A percentile compares a stretch with the other conserved stretches of the same genome.
phyloP scores from a whole-genome alignment of 2,797 vertebrate genomes.

The Florisuga fusca region DNA sequence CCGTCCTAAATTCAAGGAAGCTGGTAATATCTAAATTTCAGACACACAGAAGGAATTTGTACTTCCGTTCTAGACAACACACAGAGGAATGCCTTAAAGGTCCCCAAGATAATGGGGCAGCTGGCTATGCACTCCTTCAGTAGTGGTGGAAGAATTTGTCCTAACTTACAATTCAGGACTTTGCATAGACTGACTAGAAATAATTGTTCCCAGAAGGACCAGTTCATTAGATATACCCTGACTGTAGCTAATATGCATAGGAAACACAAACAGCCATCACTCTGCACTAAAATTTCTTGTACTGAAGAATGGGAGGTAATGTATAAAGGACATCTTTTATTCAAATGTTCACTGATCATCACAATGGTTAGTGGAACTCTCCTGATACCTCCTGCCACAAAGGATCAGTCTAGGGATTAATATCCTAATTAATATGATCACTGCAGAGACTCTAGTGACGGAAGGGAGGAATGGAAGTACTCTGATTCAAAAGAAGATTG shows the following conservation, averaged over 20 bases:
- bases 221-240: not conserved
- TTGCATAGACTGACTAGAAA: not conserved
- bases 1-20: not conserved
- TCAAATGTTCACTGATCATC: not conserved
- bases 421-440: not conserved
- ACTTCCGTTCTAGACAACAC: not conserved
- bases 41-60: not conserved
- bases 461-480: not conserved
- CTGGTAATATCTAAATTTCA: not conserved
- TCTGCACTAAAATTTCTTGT: not conserved
- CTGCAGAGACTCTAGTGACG: not conserved
- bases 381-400: not conserved
- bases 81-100: not conserved
- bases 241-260: not conserved
- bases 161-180: not conserved
- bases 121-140: not conserved
- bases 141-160: not conserved
- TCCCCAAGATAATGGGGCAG: fast-evolving
- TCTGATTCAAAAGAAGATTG: not conserved
- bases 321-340: not conserved
- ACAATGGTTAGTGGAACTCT: not conserved
- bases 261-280: not conserved
- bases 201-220: not conserved
- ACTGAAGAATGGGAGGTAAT: not conserved
- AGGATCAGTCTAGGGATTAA: not conserved